Evolutionary conservation across 2,113 vertebrate species (phyloP).

Genomic region (Corydoras sp.): DNA sequence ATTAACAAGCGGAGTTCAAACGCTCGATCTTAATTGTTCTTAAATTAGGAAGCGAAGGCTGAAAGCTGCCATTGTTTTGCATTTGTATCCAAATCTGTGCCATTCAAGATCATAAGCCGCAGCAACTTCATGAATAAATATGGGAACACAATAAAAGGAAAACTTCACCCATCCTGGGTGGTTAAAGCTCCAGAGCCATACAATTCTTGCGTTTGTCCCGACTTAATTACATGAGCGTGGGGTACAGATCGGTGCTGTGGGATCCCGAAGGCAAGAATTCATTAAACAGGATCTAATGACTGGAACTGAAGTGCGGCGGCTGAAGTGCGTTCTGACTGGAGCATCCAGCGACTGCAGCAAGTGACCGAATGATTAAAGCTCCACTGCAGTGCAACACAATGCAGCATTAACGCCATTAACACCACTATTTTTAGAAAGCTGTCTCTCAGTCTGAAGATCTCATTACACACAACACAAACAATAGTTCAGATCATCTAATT

Average conservation of each 20-base stretch:
- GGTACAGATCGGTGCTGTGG: background rate
- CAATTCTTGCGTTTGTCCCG: background rate
- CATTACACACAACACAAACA: background rate
- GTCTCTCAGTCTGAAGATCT: background rate
- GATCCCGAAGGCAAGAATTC: background rate
- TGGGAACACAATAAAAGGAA: too few species aligned
- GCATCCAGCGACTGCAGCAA: slow-evolving; percentile 28
- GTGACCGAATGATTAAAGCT: slow-evolving; percentile 17
- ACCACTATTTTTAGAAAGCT: background rate
- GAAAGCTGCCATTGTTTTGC: too few species aligned
- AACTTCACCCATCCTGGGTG: too few species aligned
- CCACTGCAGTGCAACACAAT: slow-evolving; percentile 23
- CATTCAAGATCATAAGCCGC: too few species aligned
- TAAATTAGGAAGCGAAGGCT: too few species aligned
- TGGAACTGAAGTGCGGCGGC: slow-evolving; percentile 2
- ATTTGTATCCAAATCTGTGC: too few species aligned
- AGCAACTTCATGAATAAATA: too few species aligned
- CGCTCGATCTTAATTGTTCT: too few species aligned
- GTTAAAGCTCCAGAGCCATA: too few species aligned
- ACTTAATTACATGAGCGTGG: background rate
- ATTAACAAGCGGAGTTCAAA: too few species aligned
- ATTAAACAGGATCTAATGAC: background rate
- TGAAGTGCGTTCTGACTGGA: slow-evolving; percentile 3
- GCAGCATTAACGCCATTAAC: slow-evolving; percentile 18
- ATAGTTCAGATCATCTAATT: background rate